Evolutionary conservation across 2,888 invertebrate genomes (phyloP).

Genomic region (Notocelia uddmanniana): DNA sequence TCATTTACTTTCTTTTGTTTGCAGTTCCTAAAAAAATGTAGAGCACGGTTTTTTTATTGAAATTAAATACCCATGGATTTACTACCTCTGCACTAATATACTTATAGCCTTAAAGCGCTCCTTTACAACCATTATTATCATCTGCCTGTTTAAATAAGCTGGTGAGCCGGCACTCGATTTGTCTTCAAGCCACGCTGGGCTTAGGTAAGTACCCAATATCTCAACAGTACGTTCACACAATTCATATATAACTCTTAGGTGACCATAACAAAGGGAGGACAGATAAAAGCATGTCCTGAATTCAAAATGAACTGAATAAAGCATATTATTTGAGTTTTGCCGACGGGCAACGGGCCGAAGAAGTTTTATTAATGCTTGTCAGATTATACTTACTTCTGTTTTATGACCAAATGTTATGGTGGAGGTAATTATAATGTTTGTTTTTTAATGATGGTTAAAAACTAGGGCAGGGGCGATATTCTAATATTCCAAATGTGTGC

Average conservation of each 20-base stretch:
- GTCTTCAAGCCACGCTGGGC: constrained; percentile 40
- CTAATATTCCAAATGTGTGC: too few relatives aligned
- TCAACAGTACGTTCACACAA: constrained; percentile 38
- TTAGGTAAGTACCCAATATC: constrained; percentile 41
- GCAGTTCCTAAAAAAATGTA: too few relatives aligned
- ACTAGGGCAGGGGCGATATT: too few relatives aligned
- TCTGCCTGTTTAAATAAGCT: constrained; percentile 38
- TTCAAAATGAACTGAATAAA: constrained; percentile 68
- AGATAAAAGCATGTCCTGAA: constrained; percentile 64
- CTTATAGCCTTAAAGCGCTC: constrained; percentile 21
- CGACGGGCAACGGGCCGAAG: constrained; percentile 55
- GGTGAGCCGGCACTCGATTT: constrained; percentile 32
- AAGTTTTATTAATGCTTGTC: constrained; percentile 65
- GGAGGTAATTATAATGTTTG: constrained; percentile 26
- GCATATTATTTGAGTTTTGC: constrained; percentile 62
- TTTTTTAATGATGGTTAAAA: not conserved
- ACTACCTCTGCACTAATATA: too few relatives aligned
- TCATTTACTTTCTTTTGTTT: too few relatives aligned
- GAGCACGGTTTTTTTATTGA: too few relatives aligned
- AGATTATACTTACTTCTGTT: constrained; percentile 55
- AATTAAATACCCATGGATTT: too few relatives aligned
- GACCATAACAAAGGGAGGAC: constrained; percentile 54
- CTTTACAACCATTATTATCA: constrained; percentile 37
- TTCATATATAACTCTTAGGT: constrained; percentile 58
- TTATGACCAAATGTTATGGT: constrained; percentile 52